phyloP scores from a whole-genome alignment of 2,888 invertebrate genomes.

The Germaria angustata region DNA sequence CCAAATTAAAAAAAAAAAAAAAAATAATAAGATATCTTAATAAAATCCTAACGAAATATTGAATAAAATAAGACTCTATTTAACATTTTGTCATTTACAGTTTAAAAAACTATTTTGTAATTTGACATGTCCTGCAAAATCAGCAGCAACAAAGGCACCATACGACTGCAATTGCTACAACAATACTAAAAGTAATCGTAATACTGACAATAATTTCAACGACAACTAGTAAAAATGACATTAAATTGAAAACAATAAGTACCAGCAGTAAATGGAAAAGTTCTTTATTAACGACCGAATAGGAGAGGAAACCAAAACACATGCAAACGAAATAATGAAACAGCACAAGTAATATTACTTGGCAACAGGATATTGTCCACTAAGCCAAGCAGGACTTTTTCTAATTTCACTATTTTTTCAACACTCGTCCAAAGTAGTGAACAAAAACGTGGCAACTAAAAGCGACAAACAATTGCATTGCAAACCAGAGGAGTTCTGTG shows the following conservation, averaged over 20 bases:
- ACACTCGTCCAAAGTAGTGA: conserved; percentile 22
- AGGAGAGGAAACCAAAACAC: background rate
- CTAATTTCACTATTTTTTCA: conserved; percentile 15
- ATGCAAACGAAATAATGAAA: conserved; percentile 9
- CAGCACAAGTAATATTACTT: conserved; percentile 42
- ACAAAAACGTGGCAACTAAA: background rate
- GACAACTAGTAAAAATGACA: conserved; percentile 60
- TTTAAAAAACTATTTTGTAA: conserved; percentile 77
- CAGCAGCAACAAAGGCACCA: conserved; percentile 13
- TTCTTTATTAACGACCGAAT: background rate
- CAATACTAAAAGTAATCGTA: conserved; percentile 29
- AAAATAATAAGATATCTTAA: background rate
- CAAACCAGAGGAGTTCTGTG: conserved; percentile 26
- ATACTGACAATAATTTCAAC: conserved; percentile 59
- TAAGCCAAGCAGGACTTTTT: conserved; percentile 41
- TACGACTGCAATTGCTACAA: background rate
- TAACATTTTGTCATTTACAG: conserved; percentile 79
- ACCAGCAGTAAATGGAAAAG: conserved; percentile 25
- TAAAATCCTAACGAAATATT: background rate
- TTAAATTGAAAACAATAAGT: conserved; percentile 61
- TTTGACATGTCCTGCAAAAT: conserved; percentile 72
- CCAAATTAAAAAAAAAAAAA: background rate
- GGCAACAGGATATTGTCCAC: conserved; percentile 63
- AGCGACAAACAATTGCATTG: conserved; percentile 43
- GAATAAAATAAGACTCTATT: conserved; percentile 73